Evolutionary conservation across 2,888 invertebrate genomes (phyloP).

Genomic region (Meganola albula): DNA sequence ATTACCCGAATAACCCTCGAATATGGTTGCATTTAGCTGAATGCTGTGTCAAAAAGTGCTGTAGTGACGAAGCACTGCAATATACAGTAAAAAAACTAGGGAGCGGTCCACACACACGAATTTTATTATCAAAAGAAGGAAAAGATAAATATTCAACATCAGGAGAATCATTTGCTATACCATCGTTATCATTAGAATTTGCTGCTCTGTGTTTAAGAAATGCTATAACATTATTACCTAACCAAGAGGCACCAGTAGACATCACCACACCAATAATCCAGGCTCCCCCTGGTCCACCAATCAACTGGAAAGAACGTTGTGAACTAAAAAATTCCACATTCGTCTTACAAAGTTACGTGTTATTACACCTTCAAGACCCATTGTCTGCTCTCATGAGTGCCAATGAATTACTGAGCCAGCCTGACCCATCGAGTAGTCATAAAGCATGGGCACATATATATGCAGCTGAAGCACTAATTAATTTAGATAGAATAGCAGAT

Average conservation of each 20-base stretch:
- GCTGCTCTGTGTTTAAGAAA: constrained; percentile 92
- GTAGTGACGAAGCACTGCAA: constrained; percentile 72
- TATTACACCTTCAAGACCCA: constrained; percentile 90
- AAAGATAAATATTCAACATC: constrained; percentile 64
- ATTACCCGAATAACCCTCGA: constrained; percentile 91
- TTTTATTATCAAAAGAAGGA: constrained; percentile 55
- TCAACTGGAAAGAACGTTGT: constrained; percentile 78
- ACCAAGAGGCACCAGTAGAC: constrained; percentile 64
- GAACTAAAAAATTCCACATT: constrained; percentile 82
- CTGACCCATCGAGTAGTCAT: constrained; percentile 72
- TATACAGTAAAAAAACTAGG: constrained; percentile 66
- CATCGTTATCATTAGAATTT: constrained; percentile 92
- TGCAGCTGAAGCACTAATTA: constrained; percentile 91
- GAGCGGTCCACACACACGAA: constrained; percentile 63
- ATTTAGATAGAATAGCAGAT: constrained; percentile 88
- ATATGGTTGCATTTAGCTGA: constrained; percentile 96
- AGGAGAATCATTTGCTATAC: constrained; percentile 89
- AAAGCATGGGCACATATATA: constrained; percentile 92
- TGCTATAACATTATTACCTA: constrained; percentile 84
- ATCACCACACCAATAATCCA: constrained; percentile 50
- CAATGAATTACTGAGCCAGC: constrained; percentile 83
- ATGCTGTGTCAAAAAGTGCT: constrained; percentile 88
- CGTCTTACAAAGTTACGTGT: constrained; percentile 89
- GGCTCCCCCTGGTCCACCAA: constrained; percentile 80
- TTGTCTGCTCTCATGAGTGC: constrained; percentile 87